These are phyloP conservation scores for Tragopan temminckii DNA, from an alignment of 2,797 vertebrate genomes.

Conservation along the genomic window DNA sequence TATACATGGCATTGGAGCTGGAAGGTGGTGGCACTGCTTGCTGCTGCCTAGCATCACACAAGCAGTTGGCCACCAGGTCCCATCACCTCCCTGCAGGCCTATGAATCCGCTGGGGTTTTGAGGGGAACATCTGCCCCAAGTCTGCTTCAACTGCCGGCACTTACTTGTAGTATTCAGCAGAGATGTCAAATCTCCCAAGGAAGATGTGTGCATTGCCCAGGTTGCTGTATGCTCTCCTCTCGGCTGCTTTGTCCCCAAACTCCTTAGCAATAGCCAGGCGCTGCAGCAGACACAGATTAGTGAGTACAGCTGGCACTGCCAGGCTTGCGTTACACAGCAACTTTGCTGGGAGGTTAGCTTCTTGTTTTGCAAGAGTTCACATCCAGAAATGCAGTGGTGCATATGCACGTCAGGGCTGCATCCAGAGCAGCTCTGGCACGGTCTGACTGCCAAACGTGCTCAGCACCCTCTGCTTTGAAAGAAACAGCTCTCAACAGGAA, in stretches of 20 bases:
- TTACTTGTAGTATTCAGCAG: slow-evolving; percentile 97
- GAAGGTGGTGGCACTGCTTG: accelerated
- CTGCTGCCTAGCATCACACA: neutral
- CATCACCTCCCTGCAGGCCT: neutral
- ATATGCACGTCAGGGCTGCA: accelerated
- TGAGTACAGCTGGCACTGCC: neutral
- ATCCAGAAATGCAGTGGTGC: accelerated
- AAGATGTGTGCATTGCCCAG: slow-evolving; percentile 96
- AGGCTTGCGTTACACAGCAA: accelerated
- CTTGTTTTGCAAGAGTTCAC: neutral
- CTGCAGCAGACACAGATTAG: slow-evolving; percentile 74
- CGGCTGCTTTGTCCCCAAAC: slow-evolving; percentile 96
- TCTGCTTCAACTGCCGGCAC: neutral
- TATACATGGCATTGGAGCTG: accelerated
- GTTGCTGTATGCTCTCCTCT: slow-evolving; percentile 96
- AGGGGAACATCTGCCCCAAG: accelerated
- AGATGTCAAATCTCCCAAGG: slow-evolving; percentile 92
- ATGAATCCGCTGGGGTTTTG: neutral
- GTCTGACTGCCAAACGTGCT: neutral
- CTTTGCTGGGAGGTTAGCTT: accelerated
- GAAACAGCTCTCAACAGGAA: neutral
- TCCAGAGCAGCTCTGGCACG: neutral
- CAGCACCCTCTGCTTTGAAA: neutral
- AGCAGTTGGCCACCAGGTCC: neutral
- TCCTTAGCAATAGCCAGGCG: slow-evolving; percentile 97